Evolutionary conservation across 1,140 invertebrate genomes (phyloP).

Genomic region (Diorhabda carinulata): DNA sequence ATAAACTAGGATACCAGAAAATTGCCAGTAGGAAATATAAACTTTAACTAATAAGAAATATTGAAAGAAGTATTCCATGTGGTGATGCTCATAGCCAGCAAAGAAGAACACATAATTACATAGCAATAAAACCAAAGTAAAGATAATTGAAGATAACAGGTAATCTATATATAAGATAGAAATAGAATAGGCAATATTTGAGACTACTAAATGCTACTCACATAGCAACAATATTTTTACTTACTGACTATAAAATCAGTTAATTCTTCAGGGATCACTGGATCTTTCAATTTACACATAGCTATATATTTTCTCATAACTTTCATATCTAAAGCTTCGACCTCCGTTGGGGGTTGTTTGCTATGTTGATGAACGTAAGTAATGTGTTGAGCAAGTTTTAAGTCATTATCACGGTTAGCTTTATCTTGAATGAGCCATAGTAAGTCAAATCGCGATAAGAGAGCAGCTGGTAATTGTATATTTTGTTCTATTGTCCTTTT

Average conservation of each 20-base stretch:
- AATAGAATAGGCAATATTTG: too few species aligned
- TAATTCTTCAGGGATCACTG: constrained; percentile 78
- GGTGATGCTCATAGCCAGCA: too few species aligned
- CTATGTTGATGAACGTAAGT: constrained; percentile 95
- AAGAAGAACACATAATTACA: too few species aligned
- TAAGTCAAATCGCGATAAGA: constrained; percentile 96
- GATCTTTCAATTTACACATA: constrained; percentile 85
- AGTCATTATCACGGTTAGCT: constrained; percentile 88
- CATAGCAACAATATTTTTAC: constrained; percentile 19
- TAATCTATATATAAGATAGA: too few species aligned
- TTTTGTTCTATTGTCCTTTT: constrained; percentile 95
- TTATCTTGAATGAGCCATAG: constrained; percentile 97
- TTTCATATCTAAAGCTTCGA: constrained; percentile 85
- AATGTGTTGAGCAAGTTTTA: constrained; percentile 93
- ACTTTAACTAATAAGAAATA: too few species aligned
- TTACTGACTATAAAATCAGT: constrained; percentile 87
- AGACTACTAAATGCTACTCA: too few species aligned
- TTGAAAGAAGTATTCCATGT: too few species aligned
- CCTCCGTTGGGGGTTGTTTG: constrained; percentile 73
- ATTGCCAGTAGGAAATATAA: too few species aligned
- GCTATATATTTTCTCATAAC: constrained; percentile 92
- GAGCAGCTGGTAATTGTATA: constrained; percentile 95
- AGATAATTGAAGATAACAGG: too few species aligned
- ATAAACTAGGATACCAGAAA: too few species aligned
- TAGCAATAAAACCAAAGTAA: too few species aligned